Conservation (phyloP, 2,888 invertebrate genomes). For the Neoascia interrupta region DNA sequence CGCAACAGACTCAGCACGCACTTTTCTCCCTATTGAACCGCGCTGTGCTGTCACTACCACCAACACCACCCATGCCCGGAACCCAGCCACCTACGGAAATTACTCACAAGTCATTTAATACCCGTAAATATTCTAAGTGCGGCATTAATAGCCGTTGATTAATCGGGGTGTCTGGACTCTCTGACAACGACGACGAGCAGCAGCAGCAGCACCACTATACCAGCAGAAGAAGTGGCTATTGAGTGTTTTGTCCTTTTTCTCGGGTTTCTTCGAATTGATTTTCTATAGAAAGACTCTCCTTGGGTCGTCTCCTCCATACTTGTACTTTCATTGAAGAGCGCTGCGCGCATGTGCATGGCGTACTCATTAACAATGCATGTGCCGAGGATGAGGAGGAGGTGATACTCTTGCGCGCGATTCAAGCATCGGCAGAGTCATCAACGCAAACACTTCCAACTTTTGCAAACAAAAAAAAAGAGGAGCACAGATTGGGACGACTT, state of each 20-base stretch:
- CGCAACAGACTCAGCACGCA: constrained; percentile 30
- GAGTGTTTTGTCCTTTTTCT: constrained; percentile 44
- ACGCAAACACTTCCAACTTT: constrained; percentile 53
- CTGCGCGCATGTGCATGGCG: constrained; percentile 39
- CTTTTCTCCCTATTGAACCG: constrained; percentile 23
- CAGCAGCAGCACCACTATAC: not conserved
- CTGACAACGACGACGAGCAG: constrained; percentile 59
- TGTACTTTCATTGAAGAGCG: constrained; percentile 53
- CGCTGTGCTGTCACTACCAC: no score
- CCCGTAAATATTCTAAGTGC: constrained; percentile 78
- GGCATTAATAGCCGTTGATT: constrained; percentile 79
- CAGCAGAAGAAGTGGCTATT: constrained; percentile 5
- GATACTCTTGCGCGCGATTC: constrained; percentile 52
- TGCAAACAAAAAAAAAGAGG: constrained; percentile 13
- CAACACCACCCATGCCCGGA: constrained; percentile 62
- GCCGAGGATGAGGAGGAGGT: constrained; percentile 34
- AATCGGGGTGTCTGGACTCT: constrained; percentile 75
- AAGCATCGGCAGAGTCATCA: constrained; percentile 56
- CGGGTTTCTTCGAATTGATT: constrained; percentile 64
- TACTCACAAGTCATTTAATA: constrained; percentile 75
- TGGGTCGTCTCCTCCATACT: constrained; percentile 50
- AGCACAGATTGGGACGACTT: constrained; percentile 57
- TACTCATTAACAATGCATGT: constrained; percentile 57
- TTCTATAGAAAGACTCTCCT: constrained; percentile 63
- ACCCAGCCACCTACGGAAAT: constrained; percentile 65